Base-by-base conservation (phyloP, 2,797 vertebrate species). In the Brotula barbata region DNA sequence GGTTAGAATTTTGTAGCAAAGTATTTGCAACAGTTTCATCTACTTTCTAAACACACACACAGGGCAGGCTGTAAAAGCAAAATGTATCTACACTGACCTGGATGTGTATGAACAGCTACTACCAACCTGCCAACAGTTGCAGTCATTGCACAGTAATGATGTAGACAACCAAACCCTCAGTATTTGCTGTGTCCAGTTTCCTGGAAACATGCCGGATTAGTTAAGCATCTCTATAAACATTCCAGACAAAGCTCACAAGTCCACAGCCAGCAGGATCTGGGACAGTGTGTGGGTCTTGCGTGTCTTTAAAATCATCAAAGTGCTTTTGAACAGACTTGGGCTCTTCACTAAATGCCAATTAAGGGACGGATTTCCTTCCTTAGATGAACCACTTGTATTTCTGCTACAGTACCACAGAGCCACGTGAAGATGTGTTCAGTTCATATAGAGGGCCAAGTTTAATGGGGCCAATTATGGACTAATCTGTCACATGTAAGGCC, bases 291-390 rank as follows among this genome's bases (percentile, higher is more conserved):
- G 63, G 57, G 71, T 48, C 21, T 37, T 3, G 10, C 20, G 54
- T 39, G 50, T 71, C 33, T 76, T 20, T 34, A 49, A 61, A 54
- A 70, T 58, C 56, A 65, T 86, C 71, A 80, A 74, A 78, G 78
- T 60, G 59, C 37, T 63, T 80, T 36, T 75, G 73, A 67, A 73
- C 34, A 51, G 61, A 20, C 42, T 37, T 37, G n/a, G 34, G 34
- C 62, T 59, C 49, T 67, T 3, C 17, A 2, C 48, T 60, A 15
- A 60, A 25, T 20, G 31, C 12, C 31, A 1, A 50, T 57, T 50
- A 55, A 58, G 49, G 1, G 15, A 22, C 14, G 48, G 17, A 11
- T 40, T 20, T n/a, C 63, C 54, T 46, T 43, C 45, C 25, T 58
- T 33, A 13, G 33, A 2, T 28, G 15, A 48, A 33, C 34, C 45